These are phyloP conservation scores for Stenodema calcarata DNA, from an alignment of 2,888 invertebrate species.

Conservation along the genomic window DNA sequence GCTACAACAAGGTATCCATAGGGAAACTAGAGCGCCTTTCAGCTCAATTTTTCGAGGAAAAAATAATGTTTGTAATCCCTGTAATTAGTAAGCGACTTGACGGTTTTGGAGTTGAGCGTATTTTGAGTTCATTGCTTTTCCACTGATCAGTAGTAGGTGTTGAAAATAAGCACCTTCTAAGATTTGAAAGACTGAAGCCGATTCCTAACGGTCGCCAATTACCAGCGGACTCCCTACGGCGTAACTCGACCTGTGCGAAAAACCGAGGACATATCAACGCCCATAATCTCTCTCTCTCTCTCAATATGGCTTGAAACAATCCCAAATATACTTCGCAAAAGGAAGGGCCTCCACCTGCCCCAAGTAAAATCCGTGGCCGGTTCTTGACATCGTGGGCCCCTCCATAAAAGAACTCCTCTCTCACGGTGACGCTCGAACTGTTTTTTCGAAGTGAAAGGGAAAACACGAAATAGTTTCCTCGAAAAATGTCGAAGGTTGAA, in stretches of 20 bases:
- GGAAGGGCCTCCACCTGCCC: not conserved
- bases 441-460: constrained; percentile 22
- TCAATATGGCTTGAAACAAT: constrained; percentile 22
- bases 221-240: not conserved
- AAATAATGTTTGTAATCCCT: no score
- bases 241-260: not conserved
- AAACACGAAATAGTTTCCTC: constrained; percentile 11
- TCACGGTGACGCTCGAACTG: not conserved
- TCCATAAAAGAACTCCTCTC: not conserved
- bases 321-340: not conserved
- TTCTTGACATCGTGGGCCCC: not conserved
- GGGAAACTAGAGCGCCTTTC: no score
- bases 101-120: no score
- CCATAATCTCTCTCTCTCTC: constrained; percentile 6
- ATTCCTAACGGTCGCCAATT: constrained; percentile 12
- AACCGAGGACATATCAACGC: constrained; percentile 5
- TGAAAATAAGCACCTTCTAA: not conserved
- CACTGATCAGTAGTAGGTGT: not conserved
- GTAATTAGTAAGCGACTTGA: no score
- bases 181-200: not conserved
- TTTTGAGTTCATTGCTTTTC: no score
- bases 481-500: constrained; percentile 26
- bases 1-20: no score
- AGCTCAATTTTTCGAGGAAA: no score
- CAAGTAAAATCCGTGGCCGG: not conserved